phyloP scores from a whole-genome alignment of 2,797 vertebrate species.

The Cichlasoma orientale region DNA sequence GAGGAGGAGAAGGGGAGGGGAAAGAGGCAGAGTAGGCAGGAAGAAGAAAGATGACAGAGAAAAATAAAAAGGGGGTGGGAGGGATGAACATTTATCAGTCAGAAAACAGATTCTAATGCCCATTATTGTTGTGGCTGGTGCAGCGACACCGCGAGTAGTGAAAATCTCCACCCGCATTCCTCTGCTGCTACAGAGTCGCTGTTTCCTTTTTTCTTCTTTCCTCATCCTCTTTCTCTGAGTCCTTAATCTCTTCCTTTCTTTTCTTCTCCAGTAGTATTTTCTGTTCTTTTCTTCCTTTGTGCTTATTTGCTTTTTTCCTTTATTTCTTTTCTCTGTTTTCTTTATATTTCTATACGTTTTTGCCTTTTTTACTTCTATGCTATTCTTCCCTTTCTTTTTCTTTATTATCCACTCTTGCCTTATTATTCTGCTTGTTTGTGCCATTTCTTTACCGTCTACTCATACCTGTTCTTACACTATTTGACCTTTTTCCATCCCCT shows the following conservation, averaged over 20 bases:
- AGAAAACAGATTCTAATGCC: slow-evolving; percentile 35
- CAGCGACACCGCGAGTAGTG: background rate
- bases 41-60: background rate
- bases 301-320: background rate
- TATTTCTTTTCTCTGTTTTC: background rate
- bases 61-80: background rate
- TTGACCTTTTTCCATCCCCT: background rate
- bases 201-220: background rate
- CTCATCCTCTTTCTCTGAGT: background rate
- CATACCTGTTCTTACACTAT: background rate
- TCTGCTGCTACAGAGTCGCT: background rate
- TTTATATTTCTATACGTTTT: background rate
- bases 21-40: background rate
- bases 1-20: background rate
- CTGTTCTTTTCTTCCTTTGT: background rate
- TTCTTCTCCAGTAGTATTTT: background rate
- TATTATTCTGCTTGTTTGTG: background rate
- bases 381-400: background rate
- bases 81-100: slow-evolving; percentile 48
- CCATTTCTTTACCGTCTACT: background rate
- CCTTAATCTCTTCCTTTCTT: background rate
- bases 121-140: slow-evolving; percentile 16
- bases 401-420: background rate
- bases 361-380: background rate
- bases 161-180: background rate